Conservation (phyloP, 1,140 invertebrate species). For the Brachionus asplanchnoidis region DNA sequence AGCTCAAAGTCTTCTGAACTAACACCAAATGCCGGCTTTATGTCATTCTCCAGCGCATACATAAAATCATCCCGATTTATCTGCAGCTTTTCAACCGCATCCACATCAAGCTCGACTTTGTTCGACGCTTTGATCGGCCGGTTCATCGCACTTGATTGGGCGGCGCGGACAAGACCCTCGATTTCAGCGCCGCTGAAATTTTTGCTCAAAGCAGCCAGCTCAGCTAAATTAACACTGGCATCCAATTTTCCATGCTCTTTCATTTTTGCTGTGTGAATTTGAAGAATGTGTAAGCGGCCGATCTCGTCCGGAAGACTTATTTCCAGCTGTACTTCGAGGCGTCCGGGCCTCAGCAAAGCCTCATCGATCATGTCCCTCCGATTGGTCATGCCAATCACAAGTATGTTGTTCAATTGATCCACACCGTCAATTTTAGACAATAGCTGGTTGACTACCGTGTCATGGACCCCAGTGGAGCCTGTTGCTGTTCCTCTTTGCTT, state of each 20-base stretch:
- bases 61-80: slow-evolving; percentile 82
- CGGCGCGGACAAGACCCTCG: slow-evolving; percentile 94
- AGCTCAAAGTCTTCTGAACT: slow-evolving; percentile 76
- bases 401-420: slow-evolving; percentile 96
- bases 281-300: background rate
- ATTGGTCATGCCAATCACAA: slow-evolving; percentile 90
- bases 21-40: slow-evolving; percentile 92
- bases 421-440: slow-evolving; percentile 98
- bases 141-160: slow-evolving; percentile 98
- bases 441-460: slow-evolving; percentile 97
- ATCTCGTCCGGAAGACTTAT: background rate
- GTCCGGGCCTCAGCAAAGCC: slow-evolving; percentile 86
- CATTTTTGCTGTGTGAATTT: slow-evolving; percentile 90
- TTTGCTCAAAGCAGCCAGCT: slow-evolving; percentile 81
- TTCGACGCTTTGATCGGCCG: slow-evolving; percentile 78
- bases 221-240: slow-evolving; percentile 77
- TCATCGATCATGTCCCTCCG: slow-evolving; percentile 99
- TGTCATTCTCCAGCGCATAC: slow-evolving; percentile 89
- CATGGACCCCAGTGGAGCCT: slow-evolving; percentile 73
- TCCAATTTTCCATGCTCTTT: slow-evolving; percentile 81
- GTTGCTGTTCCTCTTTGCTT: slow-evolving; percentile 89
- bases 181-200: slow-evolving; percentile 99
- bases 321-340: slow-evolving; percentile 97
- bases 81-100: slow-evolving; percentile 88
- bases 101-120: slow-evolving; percentile 92